Evolutionary conservation across 2,113 vertebrate genomes (phyloP).

Genomic region (Oncorhynchus kisutch): DNA sequence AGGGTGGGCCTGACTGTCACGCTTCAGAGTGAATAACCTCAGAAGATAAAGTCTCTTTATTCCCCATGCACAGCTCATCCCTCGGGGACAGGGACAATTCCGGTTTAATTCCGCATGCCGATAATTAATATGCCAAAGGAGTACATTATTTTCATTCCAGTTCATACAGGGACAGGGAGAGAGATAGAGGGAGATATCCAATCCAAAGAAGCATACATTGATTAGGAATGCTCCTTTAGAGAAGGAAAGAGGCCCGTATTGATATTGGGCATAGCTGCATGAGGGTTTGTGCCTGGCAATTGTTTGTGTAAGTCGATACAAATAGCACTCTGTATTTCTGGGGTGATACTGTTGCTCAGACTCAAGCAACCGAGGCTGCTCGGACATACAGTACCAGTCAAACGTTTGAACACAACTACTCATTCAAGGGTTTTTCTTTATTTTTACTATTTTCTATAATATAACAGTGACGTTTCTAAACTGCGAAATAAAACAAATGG

Average conservation of each 20-base stretch:
- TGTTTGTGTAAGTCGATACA: background rate
- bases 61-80: background rate
- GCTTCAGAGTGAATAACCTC: background rate
- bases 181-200: background rate
- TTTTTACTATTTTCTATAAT: too few relatives aligned
- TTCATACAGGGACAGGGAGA: constrained; percentile 3
- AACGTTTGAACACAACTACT: too few relatives aligned
- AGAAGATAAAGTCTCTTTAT: background rate
- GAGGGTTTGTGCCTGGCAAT: background rate
- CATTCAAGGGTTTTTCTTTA: too few relatives aligned
- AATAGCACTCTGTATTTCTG: background rate
- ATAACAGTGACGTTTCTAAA: too few relatives aligned
- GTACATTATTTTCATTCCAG: background rate
- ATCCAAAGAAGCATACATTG: background rate
- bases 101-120: background rate
- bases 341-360: background rate
- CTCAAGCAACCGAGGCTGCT: background rate
- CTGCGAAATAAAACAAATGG: too few relatives aligned
- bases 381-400: background rate
- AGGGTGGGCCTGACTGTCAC: background rate
- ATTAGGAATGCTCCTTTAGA: background rate
- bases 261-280: background rate
- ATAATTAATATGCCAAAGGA: background rate
- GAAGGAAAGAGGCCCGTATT: too few relatives aligned
- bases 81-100: background rate